These are phyloP conservation scores for Drosophila multiciliata DNA, from an alignment of 2,888 invertebrate genomes.

Conservation along the genomic window DNA sequence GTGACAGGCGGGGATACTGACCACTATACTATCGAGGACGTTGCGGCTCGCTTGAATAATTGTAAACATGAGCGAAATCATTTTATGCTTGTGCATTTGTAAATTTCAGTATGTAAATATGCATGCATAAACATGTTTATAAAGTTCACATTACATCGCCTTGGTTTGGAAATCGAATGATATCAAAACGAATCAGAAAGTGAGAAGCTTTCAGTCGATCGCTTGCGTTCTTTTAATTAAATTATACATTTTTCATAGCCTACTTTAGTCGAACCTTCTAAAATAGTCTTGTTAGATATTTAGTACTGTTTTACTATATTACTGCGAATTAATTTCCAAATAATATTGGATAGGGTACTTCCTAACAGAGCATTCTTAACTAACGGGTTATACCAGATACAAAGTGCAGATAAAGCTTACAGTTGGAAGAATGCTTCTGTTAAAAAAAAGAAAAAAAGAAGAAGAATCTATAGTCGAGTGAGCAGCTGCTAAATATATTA, in stretches of 20 bases:
- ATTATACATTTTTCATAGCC: not conserved
- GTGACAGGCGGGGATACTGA: slow-evolving; percentile 26
- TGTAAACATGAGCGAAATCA: not conserved
- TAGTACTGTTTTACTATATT: not conserved
- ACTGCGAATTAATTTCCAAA: not conserved
- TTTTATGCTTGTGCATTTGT: not conserved
- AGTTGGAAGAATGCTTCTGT: no score
- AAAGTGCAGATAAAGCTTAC: not conserved
- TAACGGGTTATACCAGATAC: not conserved
- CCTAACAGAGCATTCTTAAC: not conserved
- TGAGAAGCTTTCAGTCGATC: not conserved
- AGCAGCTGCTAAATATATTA: no score
- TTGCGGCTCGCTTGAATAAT: accelerated
- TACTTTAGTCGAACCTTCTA: not conserved
- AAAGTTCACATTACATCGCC: not conserved
- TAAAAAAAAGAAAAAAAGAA: no score
- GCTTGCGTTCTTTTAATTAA: not conserved
- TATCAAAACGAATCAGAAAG: not conserved
- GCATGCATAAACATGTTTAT: not conserved
- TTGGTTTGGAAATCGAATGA: not conserved
- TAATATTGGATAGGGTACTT: not conserved
- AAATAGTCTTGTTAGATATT: not conserved
- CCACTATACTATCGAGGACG: slow-evolving; percentile 16
- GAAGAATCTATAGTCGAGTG: no score
- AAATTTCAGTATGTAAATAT: not conserved